These are phyloP conservation scores for Tapera naevia DNA, from an alignment of 2,797 vertebrate genomes.

Conservation along the genomic window DNA sequence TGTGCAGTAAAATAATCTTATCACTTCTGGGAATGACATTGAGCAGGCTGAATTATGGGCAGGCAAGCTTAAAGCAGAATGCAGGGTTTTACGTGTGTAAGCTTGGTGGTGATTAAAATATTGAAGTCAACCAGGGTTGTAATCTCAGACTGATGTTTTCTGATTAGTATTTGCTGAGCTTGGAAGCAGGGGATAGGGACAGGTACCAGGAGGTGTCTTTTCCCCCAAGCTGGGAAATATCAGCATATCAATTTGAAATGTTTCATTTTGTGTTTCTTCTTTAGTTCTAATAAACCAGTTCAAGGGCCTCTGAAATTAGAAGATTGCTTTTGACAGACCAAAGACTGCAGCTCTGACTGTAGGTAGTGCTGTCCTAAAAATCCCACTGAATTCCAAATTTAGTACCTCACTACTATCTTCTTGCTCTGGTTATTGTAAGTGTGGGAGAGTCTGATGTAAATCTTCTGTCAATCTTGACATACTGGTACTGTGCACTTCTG, in stretches of 20 bases:
- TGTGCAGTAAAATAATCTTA: slow-evolving; percentile 18
- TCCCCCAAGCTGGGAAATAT: background rate
- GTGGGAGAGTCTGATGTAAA: background rate
- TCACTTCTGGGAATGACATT: background rate
- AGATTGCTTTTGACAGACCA: background rate
- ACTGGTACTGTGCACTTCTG: fast-evolving
- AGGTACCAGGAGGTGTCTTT: background rate
- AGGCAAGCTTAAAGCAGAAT: background rate
- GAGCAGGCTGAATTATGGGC: background rate
- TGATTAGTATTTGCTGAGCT: background rate
- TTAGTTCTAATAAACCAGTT: background rate
- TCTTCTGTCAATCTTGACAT: background rate
- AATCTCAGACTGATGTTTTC: background rate
- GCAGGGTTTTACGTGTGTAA: background rate
- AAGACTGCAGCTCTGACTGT: background rate
- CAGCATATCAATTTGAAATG: background rate
- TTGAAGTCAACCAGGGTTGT: background rate
- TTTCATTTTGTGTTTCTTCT: background rate
- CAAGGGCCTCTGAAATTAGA: background rate
- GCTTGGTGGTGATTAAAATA: background rate
- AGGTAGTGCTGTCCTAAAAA: background rate
- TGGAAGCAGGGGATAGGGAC: background rate
- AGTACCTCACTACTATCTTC: background rate
- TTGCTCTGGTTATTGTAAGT: background rate
- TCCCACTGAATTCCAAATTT: background rate